A percentile compares a stretch with the other conserved stretches of the same genome.
Evolutionary conservation across 2,888 invertebrate genomes (phyloP).

Genomic region (Eupsilia transversa): DNA sequence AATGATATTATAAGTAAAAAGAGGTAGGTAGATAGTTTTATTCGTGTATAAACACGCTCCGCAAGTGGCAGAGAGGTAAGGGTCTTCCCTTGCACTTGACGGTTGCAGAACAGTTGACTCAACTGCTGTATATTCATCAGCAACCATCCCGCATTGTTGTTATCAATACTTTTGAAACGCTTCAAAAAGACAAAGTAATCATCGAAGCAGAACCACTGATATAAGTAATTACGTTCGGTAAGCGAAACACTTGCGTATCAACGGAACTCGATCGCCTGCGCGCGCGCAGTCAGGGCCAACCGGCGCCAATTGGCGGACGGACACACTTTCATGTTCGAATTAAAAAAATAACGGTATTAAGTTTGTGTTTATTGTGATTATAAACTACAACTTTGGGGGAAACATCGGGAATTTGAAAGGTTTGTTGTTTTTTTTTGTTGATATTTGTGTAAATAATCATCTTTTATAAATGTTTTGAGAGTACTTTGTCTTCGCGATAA

Average conservation of each 20-base stretch:
- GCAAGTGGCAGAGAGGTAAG: too few relatives aligned
- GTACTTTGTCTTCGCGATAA: constrained; percentile 32
- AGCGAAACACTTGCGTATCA: constrained; percentile 27
- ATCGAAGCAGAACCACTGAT: constrained; percentile 14
- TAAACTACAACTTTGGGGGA: background rate
- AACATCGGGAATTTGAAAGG: constrained; percentile 10
- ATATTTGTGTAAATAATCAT: fast-evolving
- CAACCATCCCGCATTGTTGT: background rate
- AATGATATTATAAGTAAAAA: too few relatives aligned
- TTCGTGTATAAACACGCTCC: too few relatives aligned
- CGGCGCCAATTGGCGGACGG: constrained; percentile 58
- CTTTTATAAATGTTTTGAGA: too few relatives aligned
- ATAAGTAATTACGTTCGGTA: constrained; percentile 31
- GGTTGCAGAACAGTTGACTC: background rate
- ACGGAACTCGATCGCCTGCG: constrained; percentile 45
- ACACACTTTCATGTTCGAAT: background rate
- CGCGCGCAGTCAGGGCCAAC: constrained; percentile 73
- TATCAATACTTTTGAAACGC: background rate
- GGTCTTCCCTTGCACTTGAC: background rate
- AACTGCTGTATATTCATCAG: background rate
- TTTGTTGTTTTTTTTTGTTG: constrained; percentile 10
- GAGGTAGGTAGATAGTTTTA: too few relatives aligned
- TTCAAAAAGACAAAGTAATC: constrained; percentile 6
- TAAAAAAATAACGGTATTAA: constrained; percentile 2
- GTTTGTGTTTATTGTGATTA: constrained; percentile 31